Evolutionary conservation across 2,113 vertebrate species (phyloP), one percentile per base, ranked within the genome.

Genomic region (Xiphophorus maculatus): DNA sequence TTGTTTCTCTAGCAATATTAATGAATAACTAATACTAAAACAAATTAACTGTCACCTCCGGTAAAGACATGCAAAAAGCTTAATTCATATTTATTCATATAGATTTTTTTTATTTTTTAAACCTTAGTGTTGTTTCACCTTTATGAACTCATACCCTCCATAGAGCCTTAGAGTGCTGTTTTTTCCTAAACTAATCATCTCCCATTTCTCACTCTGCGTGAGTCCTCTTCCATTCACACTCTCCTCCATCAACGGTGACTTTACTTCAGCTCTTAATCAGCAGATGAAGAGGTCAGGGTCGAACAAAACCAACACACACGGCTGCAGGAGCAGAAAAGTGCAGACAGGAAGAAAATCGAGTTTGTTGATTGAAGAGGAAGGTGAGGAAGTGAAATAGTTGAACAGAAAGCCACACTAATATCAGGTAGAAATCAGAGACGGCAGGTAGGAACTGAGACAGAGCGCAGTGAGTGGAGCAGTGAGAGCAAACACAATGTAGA

Each of bases 291-390:
- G 63, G 76, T 81, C 70, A 82, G 60, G 80, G 71, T 54, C 66
- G 10, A 29, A 40, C 14, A 8, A 44, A 51, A 69, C 33, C 58
- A 64, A 63, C 62, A 71, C 77, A 77, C 76, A 67, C 66, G 66
- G 42, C 75, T 76, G 79, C 11, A 2, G 32, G 42, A 60, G 60
- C 37, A 83, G 63, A 74, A 70, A 17, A 76, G 71, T 79, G 79
- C 81, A 80, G 74, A 84, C 76, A 74, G 76, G 76, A 77, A 76
- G 80, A 75, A 80, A 84, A 87, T 85, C 70, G 76, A 86, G 75
- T 69, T 66, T 84, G 87, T 89, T 84, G 83, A 85, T 91, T 85
- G 25, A 66, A 40, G 80, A 80, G 76, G 77, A 81, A 84, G 80
- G 68, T 77, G 73, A 86, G 71, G 85, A 82, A 81, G 76, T 82